Evolutionary conservation across 2,113 vertebrate genomes (phyloP), one percentile per base, ranked within the genome.

Genomic region (Misgurnus mizolepis): DNA sequence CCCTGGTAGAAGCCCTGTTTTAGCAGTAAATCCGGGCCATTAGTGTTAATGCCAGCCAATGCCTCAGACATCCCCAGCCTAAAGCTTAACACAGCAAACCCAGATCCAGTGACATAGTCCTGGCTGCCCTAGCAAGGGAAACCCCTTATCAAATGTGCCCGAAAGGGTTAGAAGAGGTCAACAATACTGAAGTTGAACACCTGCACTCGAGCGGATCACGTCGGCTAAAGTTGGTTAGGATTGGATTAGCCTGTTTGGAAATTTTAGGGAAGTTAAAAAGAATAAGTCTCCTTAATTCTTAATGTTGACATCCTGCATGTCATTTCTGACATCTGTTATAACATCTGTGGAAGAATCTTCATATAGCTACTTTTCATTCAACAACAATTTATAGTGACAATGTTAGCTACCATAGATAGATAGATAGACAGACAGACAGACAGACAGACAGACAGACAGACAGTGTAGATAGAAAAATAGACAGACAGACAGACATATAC

Each of bases 11-110:
- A 82, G 86, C 86, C 82, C 85, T 86, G 90, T 90, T 91, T 93
- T 89, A 92, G 88, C 89, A 86, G 81, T 85, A 92, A 92, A 93
- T 91, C 92, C 90, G 82, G 81, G 81, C 88, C 88, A 92, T 91
- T 92, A 88, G 65, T 64, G 40, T 86, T 91, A 92, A 92, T 88
- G 88, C 90, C 83, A 78, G 82, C 86, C 87, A 84, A 84, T 81
- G 88, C 86, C 87, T 87, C 86, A 90, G 88, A 90, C 90, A 91
- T 91, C 89, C 87, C 86, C 75, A 43, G 86, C 86, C 87, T 87
- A 86, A 78, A 85, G 87, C 86, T 90, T 66, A 47, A 77, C 85
- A 67, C 77, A 81, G 71, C 53, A 55, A 67, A 50, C 47, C 76
- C 49, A 22, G 82, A 85, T 71, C 78, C 60, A 82, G 58, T 67